Conservation (phyloP, 2,113 vertebrate genomes). For the Periophthalmodon schlosseri region DNA sequence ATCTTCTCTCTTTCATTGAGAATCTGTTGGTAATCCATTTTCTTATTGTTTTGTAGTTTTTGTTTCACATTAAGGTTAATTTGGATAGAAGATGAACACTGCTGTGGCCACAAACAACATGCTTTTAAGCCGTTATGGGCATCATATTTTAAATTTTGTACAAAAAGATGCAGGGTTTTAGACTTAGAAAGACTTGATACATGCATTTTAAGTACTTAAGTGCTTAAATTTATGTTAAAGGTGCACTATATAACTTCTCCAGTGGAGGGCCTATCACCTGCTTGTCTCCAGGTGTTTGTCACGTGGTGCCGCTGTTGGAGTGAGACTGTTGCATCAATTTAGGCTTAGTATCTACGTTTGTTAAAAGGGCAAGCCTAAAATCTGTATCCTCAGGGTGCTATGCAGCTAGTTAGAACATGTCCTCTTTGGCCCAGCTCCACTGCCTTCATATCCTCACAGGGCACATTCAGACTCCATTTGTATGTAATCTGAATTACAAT, state of each 20-base stretch:
- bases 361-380: conserved; percentile 6
- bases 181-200: too few relatives aligned
- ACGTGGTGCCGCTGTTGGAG: too few relatives aligned
- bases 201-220: too few relatives aligned
- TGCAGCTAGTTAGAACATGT: conserved; percentile 51
- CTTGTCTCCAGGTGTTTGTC: too few relatives aligned
- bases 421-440: conserved; percentile 6
- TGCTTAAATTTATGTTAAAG: too few relatives aligned
- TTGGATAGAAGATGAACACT: not conserved
- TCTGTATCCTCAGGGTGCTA: conserved; percentile 27
- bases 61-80: not conserved
- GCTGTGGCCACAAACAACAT: not conserved
- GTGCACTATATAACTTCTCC: too few relatives aligned
- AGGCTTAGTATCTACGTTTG: not conserved
- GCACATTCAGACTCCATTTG: not conserved
- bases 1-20: not conserved
- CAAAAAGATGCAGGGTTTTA: not conserved
- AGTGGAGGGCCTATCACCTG: too few relatives aligned
- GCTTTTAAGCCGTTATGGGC: not conserved
- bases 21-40: not conserved
- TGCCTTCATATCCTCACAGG: not conserved
- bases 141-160: not conserved
- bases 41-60: not conserved
- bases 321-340: too few relatives aligned
- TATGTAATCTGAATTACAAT: not conserved